Base-by-base conservation (phyloP, 2,797 vertebrate species). In the Mormyrus proboscirostris region DNA sequence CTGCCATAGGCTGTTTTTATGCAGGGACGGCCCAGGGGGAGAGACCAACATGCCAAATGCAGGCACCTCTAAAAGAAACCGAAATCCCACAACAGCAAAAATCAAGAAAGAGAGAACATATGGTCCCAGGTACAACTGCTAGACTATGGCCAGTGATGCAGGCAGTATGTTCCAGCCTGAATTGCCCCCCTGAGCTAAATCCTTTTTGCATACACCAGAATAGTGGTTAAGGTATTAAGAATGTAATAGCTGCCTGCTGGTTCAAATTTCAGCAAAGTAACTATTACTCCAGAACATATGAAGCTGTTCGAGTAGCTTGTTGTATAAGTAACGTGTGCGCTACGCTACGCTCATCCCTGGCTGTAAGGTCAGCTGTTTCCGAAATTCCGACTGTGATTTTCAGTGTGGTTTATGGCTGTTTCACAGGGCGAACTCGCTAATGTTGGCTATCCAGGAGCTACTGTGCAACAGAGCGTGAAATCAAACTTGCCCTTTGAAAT, bases 401-500 rank as follows among this genome's bases (percentile, higher is more conserved):
- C 38, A 7, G 73, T 79, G 73, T 79, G 41, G 73, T 44, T 41
- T 79, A 79, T n/a, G 38, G 19, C 16, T 44, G 6, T 41, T 79
- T 79, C 41, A 79, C 33, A 44, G 73, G 33, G 73, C 1, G 0
- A 79, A 44, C 73, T 44, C 19, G 2, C 38, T 79, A n/a, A 79
- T 44, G 73, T 41, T 76, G 33, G 33, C 33, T n/a, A 5, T 79
- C 19, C 38, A 44, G 73, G 38, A 41, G 33, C 73, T 9, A 79
- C 33, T 8, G 73, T 79, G 73, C 73, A n/a, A 79, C 33, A 41
- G 73, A 79, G 73, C 73, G 19, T 79, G 73, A 79, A 79, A 79
- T 79, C 38, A 79, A n/a, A 79, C 38, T 79, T 79, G 73, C 73
- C 73, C 41, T 50, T 85, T 85, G 83, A 85, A 85, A 85, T 25